These are phyloP conservation scores for Galagoides demidoff DNA, from an alignment of 2,797 vertebrate species.

Conservation along the genomic window DNA sequence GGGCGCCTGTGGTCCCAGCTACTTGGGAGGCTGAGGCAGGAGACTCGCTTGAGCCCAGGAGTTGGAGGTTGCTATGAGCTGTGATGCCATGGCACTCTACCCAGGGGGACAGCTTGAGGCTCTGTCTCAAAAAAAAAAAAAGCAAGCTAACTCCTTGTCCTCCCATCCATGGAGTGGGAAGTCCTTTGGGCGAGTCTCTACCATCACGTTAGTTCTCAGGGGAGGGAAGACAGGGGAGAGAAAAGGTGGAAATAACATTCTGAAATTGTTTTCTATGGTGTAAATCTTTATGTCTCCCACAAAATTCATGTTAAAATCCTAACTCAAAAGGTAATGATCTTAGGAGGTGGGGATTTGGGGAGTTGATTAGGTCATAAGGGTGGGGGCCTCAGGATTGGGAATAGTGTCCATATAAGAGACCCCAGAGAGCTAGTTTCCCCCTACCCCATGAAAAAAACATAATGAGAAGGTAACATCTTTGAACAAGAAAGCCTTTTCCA, in stretches of 20 bases:
- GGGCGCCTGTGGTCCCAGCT: no score
- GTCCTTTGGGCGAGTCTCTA: not conserved
- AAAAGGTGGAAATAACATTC: not conserved
- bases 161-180: not conserved
- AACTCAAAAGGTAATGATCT: not conserved
- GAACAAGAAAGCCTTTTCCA: not conserved
- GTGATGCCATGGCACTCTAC: no score
- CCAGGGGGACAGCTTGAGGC: no score
- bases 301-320: not conserved
- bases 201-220: not conserved
- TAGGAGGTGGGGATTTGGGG: not conserved
- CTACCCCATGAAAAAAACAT: not conserved
- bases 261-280: not conserved
- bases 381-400: not conserved
- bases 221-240: not conserved
- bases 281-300: not conserved
- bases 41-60: no score
- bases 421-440: not conserved
- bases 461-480: not conserved
- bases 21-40: no score
- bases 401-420: not conserved
- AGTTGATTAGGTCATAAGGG: not conserved
- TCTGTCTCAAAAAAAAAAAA: no score
- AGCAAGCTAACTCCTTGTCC: slow-evolving; percentile 7
- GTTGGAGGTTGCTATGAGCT: no score